Evolutionary conservation across 2,888 invertebrate species (phyloP), one percentile per base, ranked within the genome.

Genomic region (Tryphoninae sp.): DNA sequence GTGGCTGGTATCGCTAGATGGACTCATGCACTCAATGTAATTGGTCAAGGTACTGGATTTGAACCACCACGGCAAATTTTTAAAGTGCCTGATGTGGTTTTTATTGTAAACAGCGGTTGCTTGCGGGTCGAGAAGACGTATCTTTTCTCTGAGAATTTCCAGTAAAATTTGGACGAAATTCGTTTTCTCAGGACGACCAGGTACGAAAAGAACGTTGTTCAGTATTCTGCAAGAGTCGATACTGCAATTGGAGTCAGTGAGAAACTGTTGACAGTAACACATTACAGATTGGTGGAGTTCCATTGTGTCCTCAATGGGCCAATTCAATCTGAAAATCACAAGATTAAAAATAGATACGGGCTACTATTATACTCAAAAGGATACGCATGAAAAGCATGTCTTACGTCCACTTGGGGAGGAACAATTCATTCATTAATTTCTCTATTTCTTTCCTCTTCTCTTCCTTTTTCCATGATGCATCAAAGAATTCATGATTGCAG

Each of bases 401-500:
- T 88, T 81, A 91, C 92, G 84, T 89, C 92, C 92, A 94, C 53
- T 91, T 87, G 1, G 94, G 94, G 51, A 96, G 89, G 87, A 93
- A 93, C 7, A 95, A 89, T 33, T 92, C 92, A 59, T 93, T 92
- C 89, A 96, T 92, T 75, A 94, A 91, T 45, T 91, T 88, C 84
- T 93, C 93, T 7, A 96, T 90, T 45, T 92, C 90, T 0, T 89
- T 89, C 23, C 93, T 92, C 83, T 94, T 94, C 69, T 93, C 91
- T 45, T 91, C 86, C 83, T 91, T 92, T 84, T 94, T 95, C 92
- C 95, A 95, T 87, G 93, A 93, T 22, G 92, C 91, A 0, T 95
- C 94, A 84, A 96, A 95, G 89, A 95, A 94, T 89, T 95, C 95
- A 86, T 95, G 94, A 45, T 94, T 93, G 83, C 95, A 94, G 0